Evolutionary conservation across 2,888 invertebrate genomes (phyloP), one percentile per base, ranked within the genome.

Genomic region (Stenchaetothrips biformis): DNA sequence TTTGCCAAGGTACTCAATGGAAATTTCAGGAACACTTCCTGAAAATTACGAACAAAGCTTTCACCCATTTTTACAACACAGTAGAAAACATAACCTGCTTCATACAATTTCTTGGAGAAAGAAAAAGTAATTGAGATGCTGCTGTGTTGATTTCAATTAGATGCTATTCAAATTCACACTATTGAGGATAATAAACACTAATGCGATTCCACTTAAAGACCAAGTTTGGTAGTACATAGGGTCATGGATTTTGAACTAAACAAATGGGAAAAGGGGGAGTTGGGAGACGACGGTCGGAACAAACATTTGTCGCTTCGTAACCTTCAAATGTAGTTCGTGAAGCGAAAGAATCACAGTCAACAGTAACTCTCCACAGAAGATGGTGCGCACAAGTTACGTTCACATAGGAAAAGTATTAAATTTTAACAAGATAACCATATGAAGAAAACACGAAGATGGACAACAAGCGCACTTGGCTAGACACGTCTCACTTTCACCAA

Each of bases 401-500:
- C 4, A 37, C 37, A 37, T 2, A 37, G 2, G 37, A 37, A 37
- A 37, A 37, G 37, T 37, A 37, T 37, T 37, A 37, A 37, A 37
- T 37, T 37, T 37, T 37, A 37, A 37, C 37, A 37, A 37, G 37
- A 37, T 4, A 37, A 37, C 37, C 37, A 53, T 53, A 18, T 18
- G 59, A 59, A 13, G 59, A 13, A 59, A 59, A 59, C 59, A 59
- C 37, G 37, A 37, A 37, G 37, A 37, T 37, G 37, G 37, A 37
- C 37, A 37, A 37, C 37, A 4, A 37, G 37, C 37, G 37, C 37
- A 37, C 37, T 74, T 25, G 67, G 25, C 67, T 11, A 74, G 67
- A 74, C 67, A 74, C 67, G 67, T 74, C 67, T 74, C 67, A 74
- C 67, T 74, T 74, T 74, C 25, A 21, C 25, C 7, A 11, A n/a